A percentile compares a stretch with the other conserved stretches of the same genome.
phyloP scores from a whole-genome alignment of 2,888 invertebrate species.

The Cheilosia vulpina region DNA sequence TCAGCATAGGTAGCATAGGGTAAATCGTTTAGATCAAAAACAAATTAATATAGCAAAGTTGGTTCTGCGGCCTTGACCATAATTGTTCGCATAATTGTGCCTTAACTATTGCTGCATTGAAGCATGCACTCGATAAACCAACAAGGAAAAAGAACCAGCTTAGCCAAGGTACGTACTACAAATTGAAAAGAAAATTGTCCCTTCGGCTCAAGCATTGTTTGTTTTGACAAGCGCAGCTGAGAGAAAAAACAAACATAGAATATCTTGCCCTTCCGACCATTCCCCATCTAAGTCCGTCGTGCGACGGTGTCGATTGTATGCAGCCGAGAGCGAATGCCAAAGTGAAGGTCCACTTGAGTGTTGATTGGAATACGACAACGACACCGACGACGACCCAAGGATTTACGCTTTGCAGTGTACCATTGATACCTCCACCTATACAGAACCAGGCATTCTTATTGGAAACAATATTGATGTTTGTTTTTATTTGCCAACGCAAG shows the following conservation, averaged over 20 bases:
- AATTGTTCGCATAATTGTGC: neutral
- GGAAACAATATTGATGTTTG: conserved; percentile 61
- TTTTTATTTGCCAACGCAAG: conserved; percentile 62
- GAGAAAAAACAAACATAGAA: conserved; percentile 23
- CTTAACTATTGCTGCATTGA: neutral
- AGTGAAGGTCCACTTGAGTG: conserved; percentile 66
- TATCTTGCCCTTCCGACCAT: conserved; percentile 8
- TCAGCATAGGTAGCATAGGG: too few relatives aligned
- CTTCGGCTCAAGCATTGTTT: conserved; percentile 39
- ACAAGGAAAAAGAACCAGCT: conserved; percentile 11
- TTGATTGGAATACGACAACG: conserved; percentile 67
- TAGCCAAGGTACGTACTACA: conserved; percentile 7
- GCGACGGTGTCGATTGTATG: conserved; percentile 12
- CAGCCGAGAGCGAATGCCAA: conserved; percentile 34
- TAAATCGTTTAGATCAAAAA: too few relatives aligned
- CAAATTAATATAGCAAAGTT: too few relatives aligned
- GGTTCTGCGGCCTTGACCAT: too few relatives aligned
- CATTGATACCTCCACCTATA: conserved; percentile 5
- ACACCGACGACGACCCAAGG: conserved; percentile 27
- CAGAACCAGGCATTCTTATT: conserved; percentile 51
- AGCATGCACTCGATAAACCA: conserved; percentile 17
- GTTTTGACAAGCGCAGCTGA: conserved; percentile 63
- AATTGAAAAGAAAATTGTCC: conserved; percentile 37
- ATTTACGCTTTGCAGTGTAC: conserved; percentile 42
- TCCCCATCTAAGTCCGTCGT: neutral